Evolutionary conservation across 2,888 invertebrate species (phyloP).

Genomic region (Aleiodes leptofemur): DNA sequence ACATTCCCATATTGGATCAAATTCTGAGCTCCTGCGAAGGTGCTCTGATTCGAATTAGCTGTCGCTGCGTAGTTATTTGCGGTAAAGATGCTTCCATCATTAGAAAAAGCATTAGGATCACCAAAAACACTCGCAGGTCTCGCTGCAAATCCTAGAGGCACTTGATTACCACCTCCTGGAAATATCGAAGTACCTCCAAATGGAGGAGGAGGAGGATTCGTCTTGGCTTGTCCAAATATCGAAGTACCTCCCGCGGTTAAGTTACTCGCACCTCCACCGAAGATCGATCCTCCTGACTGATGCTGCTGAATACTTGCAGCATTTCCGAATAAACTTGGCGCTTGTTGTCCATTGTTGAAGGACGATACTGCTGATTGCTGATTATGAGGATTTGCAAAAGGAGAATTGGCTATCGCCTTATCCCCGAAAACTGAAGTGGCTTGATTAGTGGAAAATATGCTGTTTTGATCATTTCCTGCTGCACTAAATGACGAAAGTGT

Average conservation of each 20-base stretch:
- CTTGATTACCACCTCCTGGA: conserved; percentile 52
- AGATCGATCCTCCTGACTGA: conserved; percentile 40
- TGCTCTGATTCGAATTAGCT: conserved; percentile 36
- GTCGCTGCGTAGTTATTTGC: conserved; percentile 51
- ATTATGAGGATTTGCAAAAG: conserved; percentile 61
- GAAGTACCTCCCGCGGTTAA: conserved; percentile 51
- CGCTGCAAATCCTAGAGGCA: conserved; percentile 54
- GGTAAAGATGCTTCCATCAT: conserved; percentile 58
- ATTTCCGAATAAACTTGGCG: conserved; percentile 57
- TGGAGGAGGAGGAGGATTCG: conserved; percentile 60
- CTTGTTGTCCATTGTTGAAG: conserved; percentile 60
- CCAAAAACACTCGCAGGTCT: conserved; percentile 59
- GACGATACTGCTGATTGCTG: conserved; percentile 52
- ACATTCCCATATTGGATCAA: conserved; percentile 42
- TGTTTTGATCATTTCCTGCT: conserved; percentile 4
- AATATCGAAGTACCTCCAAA: conserved; percentile 69
- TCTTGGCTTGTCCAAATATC: conserved; percentile 63
- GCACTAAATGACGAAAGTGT: conserved; percentile 44
- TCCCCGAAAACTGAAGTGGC: conserved; percentile 58
- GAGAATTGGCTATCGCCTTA: conserved; percentile 53
- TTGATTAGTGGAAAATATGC: conserved; percentile 61
- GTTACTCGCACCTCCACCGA: conserved; percentile 45
- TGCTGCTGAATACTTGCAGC: conserved; percentile 30
- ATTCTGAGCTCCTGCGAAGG: conserved; percentile 39
- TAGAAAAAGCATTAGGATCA: conserved; percentile 55